A percentile compares a stretch with the other conserved stretches of the same genome.
phyloP scores from a whole-genome alignment of 1,140 invertebrate species.

The Drosophila asahinai region DNA sequence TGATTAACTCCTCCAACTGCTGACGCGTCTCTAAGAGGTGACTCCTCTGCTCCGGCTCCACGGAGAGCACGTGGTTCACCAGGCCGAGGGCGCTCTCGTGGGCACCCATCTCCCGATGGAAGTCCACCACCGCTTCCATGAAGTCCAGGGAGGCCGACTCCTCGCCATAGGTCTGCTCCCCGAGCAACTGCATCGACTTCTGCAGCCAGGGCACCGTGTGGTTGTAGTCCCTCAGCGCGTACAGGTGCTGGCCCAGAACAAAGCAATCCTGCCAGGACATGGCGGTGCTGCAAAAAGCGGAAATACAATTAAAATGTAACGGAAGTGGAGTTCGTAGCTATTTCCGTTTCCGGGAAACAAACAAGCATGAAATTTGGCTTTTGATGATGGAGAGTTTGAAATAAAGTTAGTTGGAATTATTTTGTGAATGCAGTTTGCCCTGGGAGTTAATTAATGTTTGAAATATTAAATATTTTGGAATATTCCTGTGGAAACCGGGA shows the following conservation, averaged over 20 bases:
- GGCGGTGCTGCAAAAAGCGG: constrained; percentile 84
- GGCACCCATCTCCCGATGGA: constrained; percentile 93
- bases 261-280: constrained; percentile 96
- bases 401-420: neutral
- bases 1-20: constrained; percentile 80
- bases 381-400: neutral
- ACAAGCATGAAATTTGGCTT: neutral
- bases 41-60: constrained; percentile 93
- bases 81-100: constrained; percentile 92
- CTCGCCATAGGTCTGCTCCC: constrained; percentile 45
- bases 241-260: constrained; percentile 97
- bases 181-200: constrained; percentile 88
- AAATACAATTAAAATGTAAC: neutral
- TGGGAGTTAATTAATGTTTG: no score
- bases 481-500: neutral
- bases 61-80: constrained; percentile 93
- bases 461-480: no score
- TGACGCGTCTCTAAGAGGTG: constrained; percentile 91
- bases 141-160: constrained; percentile 67
- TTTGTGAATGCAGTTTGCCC: no score
- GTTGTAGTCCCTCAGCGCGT: constrained; percentile 96
- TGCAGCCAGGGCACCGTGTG: constrained; percentile 97
- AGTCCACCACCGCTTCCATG: constrained; percentile 70
- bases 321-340: neutral
- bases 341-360: neutral